Percentiles rank a stretch among this genome's conserved stretches.
These are phyloP conservation scores for Hippocampus zosterae DNA, from an alignment of 2,113 vertebrate genomes.

Conservation along the genomic window DNA sequence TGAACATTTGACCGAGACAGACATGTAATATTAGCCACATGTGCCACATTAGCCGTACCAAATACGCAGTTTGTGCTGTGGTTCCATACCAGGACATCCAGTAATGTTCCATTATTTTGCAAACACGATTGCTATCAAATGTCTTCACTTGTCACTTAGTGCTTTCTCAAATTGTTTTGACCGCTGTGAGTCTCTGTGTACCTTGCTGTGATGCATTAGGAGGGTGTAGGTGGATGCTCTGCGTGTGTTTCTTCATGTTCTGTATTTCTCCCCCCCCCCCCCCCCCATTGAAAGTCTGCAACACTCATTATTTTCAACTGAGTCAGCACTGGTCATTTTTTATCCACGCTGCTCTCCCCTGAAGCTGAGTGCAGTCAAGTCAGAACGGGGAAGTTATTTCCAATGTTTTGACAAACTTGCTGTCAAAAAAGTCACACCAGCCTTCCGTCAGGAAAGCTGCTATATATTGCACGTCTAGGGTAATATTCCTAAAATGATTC, in stretches of 20 bases:
- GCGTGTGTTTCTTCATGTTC: slow-evolving; percentile 44
- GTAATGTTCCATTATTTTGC: slow-evolving; percentile 38
- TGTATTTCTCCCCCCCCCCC: slow-evolving; percentile 37
- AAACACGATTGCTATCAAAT: slow-evolving; percentile 38
- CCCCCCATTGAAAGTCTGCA: slow-evolving; percentile 47
- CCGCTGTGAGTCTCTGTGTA: slow-evolving; percentile 26
- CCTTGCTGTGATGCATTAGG: slow-evolving; percentile 40
- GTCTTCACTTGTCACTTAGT: slow-evolving; percentile 34
- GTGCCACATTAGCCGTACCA: not conserved
- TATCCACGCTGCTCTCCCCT: slow-evolving; percentile 14
- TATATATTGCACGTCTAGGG: not conserved
- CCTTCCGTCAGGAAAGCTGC: slow-evolving; percentile 24
- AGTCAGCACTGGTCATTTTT: slow-evolving; percentile 39
- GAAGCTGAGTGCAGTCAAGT: slow-evolving; percentile 26
- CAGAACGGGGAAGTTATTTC: slow-evolving; percentile 41
- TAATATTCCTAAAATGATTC: not conserved
- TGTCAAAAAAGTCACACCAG: slow-evolving; percentile 9
- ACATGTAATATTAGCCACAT: too few species aligned
- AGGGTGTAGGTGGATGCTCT: slow-evolving; percentile 46
- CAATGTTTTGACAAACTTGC: slow-evolving; percentile 47
- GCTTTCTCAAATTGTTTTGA: slow-evolving; percentile 35
- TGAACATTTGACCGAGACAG: not conserved
- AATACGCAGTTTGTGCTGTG: slow-evolving; percentile 12
- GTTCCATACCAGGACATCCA: slow-evolving; percentile 18
- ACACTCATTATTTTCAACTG: slow-evolving; percentile 63